Evolutionary conservation across 2,113 vertebrate species (phyloP).

Genomic region (Strix uralensis): DNA sequence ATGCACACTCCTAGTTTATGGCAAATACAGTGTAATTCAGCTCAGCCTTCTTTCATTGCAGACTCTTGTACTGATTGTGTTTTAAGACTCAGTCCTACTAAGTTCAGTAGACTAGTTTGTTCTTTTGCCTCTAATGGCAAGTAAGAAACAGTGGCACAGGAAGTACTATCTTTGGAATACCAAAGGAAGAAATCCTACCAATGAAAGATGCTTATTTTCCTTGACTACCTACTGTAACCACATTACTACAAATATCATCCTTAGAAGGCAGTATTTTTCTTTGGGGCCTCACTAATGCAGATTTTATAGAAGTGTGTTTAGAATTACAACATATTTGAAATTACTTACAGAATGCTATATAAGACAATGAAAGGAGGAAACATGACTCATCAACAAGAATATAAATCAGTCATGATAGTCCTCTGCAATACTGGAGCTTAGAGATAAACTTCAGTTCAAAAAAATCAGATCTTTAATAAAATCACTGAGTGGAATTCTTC

Average conservation of each 20-base stretch:
- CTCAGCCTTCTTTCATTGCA: not conserved
- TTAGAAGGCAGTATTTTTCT: not conserved
- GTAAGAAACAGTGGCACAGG: not conserved
- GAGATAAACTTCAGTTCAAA: constrained; percentile 8
- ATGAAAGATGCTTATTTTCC: not conserved
- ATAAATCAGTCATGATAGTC: not conserved
- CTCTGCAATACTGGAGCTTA: not conserved
- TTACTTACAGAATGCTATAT: not conserved
- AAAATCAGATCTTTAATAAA: not conserved
- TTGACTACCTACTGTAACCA: not conserved
- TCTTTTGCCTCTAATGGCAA: not conserved
- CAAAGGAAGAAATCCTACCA: not conserved
- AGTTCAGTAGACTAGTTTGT: not conserved
- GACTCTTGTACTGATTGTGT: not conserved
- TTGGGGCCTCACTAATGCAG: not conserved
- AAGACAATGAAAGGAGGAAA: not conserved
- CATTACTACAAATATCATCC: not conserved
- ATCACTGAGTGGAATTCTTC: not conserved
- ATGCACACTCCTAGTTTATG: not conserved
- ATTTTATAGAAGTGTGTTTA: not conserved
- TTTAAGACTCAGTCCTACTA: not conserved
- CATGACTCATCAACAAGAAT: not conserved
- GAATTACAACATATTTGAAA: not conserved
- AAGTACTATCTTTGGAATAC: not conserved
- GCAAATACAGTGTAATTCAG: not conserved